A percentile compares a stretch with the other conserved stretches of the same genome.
phyloP scores from a whole-genome alignment of 2,888 invertebrate genomes.

The Eilema depressum region DNA sequence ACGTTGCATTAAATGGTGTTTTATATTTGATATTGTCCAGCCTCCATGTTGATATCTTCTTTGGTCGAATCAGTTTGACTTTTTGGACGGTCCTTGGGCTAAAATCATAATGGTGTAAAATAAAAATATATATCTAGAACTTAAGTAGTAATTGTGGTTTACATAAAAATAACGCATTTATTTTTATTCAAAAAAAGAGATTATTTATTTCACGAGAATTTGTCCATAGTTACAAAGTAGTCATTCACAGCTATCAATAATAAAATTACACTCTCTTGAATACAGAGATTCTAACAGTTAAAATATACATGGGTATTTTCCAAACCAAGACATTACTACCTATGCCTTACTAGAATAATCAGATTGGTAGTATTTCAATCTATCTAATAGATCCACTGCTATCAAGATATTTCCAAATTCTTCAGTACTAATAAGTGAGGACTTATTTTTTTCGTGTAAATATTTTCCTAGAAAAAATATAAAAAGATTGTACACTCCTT shows the following conservation, averaged over 20 bases:
- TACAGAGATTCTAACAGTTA: neutral
- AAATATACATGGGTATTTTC: neutral
- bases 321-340: neutral
- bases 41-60: constrained; percentile 68
- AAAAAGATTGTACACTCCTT: constrained; percentile 1
- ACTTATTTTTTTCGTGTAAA: neutral
- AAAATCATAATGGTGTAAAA: constrained; percentile 46
- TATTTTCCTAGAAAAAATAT: neutral
- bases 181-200: neutral
- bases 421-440: neutral
- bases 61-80: constrained; percentile 66
- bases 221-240: neutral
- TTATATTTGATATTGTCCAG: constrained; percentile 56
- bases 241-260: neutral
- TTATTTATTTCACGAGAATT: neutral
- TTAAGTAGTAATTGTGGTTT: neutral
- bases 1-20: constrained; percentile 37
- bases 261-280: too few relatives aligned
- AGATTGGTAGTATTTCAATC: neutral
- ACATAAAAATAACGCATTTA: neutral
- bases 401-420: neutral
- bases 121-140: neutral
- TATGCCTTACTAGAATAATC: neutral
- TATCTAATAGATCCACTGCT: neutral
- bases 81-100: constrained; percentile 59